Base-by-base conservation (phyloP, 2,113 vertebrate species). In the Eleginops maclovinus region DNA sequence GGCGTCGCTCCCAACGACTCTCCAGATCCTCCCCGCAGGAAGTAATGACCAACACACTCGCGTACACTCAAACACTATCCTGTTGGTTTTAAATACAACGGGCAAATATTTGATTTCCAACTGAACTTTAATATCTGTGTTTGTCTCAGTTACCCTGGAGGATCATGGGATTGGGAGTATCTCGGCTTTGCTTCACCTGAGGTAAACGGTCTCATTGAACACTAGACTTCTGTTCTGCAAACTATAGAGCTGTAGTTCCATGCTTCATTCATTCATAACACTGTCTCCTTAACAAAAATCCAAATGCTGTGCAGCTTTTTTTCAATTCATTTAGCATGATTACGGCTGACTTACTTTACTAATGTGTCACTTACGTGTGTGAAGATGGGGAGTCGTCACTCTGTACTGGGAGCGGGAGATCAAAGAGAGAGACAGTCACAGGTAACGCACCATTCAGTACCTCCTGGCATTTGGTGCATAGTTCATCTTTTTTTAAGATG, bases 91-190 rank as follows among this genome's bases (percentile, higher is more conserved):
- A 58, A 59, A n/a, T 54, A 19, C n/a, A 36, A 10, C 36, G 31
- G 60, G 24, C 22, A 49, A 68, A 24, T 7, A 46, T 24, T 9
- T 22, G 13, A 1, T 10, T 31, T 21, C n/a, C 41, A 59, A 67
- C 24, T 49, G 3, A 47, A 31, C 43, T 19, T 21, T 1, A 40
- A 61, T 14, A 44, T 54, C 14, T 21, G 41, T 22, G 14, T 77
- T 62, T 86, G 86, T 82, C 84, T 90, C 87, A 99, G 98, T 93
- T 99, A 98, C 93, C 96, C 97, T 88, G 97, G 98, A 93, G 97
- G 96, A 93, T 97, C 97, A 4, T 99, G 98, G 98, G 97, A 99
- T 90, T 99, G 97, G 98, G 98, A 99, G 86, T 99, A 98, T 94
- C 96, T 99, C 85, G 97, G 98, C 90, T 98, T 99, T 93, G 96